Base-by-base conservation (phyloP, 2,113 vertebrate genomes). In the Equus quagga region DNA sequence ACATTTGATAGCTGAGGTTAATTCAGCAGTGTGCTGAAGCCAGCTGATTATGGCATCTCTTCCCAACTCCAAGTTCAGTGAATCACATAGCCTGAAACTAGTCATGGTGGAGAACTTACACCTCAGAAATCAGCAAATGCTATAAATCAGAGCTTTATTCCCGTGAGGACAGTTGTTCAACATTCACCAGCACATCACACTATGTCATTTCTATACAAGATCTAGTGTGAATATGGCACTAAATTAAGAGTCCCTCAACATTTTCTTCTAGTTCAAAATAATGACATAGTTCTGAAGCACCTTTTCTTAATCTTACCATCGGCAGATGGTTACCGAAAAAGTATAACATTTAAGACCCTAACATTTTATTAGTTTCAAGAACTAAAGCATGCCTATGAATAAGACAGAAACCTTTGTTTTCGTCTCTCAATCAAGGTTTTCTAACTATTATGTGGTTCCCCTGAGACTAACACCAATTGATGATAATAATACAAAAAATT, bases 381-480 rank as follows among this genome's bases (percentile, higher is more conserved):
- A 91, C 79, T 92, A 95, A 96, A 93, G 76, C 60, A 88, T 14
- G 79, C 54, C 75, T 83, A 58, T 80, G 89, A 97, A 70, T 89
- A 96, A 96, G 67, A 94, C n/a, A 93, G 79, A 95, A 97, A 93
- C 21, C 31, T 93, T 85, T 96, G 80, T 94, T 49, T 75, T 60
- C n/a, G 54, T 76, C 58, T 96, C 83, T 91, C 94, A 96, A 93
- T 96, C 91, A 97, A 86, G 90, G 41, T 75, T 95, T 94, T 89
- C 92, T 72, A 79, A 80, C 92, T 96, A 94, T 96, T 94, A 92
- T 97, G 76, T 69, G 21, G 49, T 62, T 96, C 81, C 75, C 84
- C 87, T 88, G 90, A 60, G 54, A 92, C 76, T 92, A 90, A 98
- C n/a, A 94, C 67, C 94, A 96, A 97, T 28, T 95, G 87, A 96